Conservation (phyloP, 2,113 vertebrate genomes). For the Eptesicus fuscus region DNA sequence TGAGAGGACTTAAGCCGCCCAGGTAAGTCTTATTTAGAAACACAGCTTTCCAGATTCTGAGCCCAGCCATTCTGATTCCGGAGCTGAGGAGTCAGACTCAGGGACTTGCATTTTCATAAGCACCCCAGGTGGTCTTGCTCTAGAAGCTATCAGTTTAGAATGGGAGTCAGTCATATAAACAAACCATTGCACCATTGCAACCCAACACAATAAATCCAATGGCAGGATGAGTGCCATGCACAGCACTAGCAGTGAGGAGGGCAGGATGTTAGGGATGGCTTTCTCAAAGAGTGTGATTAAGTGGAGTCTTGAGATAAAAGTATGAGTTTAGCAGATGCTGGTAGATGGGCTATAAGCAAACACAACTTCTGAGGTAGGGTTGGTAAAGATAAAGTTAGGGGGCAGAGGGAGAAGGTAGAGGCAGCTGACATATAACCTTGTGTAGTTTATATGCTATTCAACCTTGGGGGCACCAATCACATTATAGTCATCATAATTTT, state of each 20-base stretch:
- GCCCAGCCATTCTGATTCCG: background rate
- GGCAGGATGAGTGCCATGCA: no score
- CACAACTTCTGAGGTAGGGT: background rate
- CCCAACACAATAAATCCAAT: background rate
- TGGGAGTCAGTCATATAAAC: background rate
- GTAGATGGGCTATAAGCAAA: background rate
- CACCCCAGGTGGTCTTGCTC: background rate
- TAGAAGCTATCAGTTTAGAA: background rate
- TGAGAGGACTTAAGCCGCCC: background rate
- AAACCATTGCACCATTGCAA: background rate
- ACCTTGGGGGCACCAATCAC: background rate
- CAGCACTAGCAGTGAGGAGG: background rate
- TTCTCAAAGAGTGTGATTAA: background rate
- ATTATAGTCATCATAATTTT: background rate
- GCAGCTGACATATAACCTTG: background rate
- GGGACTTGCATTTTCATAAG: background rate
- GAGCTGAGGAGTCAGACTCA: background rate
- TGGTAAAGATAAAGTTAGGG: background rate
- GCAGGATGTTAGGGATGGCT: background rate
- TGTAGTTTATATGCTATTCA: background rate
- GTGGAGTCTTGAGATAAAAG: background rate
- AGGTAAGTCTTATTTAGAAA: background rate
- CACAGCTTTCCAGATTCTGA: background rate
- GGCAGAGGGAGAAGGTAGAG: background rate
- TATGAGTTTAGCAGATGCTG: background rate